These are phyloP conservation scores for Gymnogyps californianus DNA, from an alignment of 2,113 vertebrate species.

Conservation along the genomic window DNA sequence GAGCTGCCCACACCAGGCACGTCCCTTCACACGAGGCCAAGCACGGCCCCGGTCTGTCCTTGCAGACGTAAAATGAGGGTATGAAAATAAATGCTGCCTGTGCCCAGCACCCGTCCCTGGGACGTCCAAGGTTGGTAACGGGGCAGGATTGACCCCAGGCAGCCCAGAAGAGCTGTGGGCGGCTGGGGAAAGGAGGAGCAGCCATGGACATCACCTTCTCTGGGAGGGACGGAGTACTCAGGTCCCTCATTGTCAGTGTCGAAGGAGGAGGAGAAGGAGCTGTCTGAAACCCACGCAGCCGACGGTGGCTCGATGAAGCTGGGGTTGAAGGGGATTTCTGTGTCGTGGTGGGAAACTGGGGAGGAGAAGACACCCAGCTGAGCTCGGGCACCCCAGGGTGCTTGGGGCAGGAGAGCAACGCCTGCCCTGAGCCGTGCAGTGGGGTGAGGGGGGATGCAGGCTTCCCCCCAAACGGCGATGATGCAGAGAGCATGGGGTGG, in stretches of 20 bases:
- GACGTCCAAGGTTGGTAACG: accelerated
- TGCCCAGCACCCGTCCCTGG: not conserved
- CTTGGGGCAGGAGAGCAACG: not conserved
- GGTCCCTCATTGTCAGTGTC: constrained; percentile 84
- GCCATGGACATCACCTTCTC: constrained; percentile 77
- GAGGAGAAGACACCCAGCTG: not conserved
- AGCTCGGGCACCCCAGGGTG: not conserved
- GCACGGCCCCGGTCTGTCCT: not conserved
- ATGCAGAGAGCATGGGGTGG: not conserved
- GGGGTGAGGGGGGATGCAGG: not conserved
- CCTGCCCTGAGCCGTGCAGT: not conserved
- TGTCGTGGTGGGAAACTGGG: constrained; percentile 92
- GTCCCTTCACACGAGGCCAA: not conserved
- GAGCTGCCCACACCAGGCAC: not conserved
- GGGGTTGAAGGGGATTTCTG: constrained; percentile 93
- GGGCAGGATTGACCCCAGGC: not conserved
- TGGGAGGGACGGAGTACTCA: constrained; percentile 85
- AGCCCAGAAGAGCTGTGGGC: not conserved
- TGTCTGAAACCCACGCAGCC: constrained; percentile 86
- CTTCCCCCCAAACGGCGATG: accelerated
- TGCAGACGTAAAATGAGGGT: not conserved
- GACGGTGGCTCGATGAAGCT: constrained; percentile 95
- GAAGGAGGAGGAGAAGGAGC: constrained; percentile 85
- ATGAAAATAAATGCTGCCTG: not conserved
- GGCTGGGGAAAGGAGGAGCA: not conserved